phyloP scores from a whole-genome alignment of 2,797 vertebrate species.

The Ibycter americanus region DNA sequence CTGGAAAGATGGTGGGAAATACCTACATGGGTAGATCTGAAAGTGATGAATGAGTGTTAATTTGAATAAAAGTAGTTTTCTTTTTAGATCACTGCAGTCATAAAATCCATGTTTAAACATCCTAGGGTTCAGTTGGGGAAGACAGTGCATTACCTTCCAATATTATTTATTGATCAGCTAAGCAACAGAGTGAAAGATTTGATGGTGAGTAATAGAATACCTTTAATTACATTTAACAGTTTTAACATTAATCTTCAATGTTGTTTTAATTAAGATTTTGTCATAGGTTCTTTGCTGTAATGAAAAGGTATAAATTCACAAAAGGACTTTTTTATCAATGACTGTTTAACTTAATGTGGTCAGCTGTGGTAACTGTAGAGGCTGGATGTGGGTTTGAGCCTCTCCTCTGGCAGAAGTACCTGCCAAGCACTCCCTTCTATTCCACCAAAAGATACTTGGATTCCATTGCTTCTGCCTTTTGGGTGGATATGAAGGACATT shows the following conservation, averaged over 20 bases:
- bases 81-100: constrained; percentile 22
- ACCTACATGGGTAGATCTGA: not conserved
- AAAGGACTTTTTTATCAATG: not conserved
- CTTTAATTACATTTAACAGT: constrained; percentile 26
- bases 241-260: not conserved
- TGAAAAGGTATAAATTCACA: not conserved
- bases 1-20: not conserved
- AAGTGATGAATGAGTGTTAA: constrained; percentile 28
- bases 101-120: constrained; percentile 43
- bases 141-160: constrained; percentile 91
- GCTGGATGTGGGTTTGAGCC: not conserved
- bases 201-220: constrained; percentile 79
- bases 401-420: not conserved
- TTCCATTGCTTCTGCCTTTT: not conserved
- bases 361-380: not conserved
- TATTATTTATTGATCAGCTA: constrained; percentile 95
- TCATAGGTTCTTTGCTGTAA: not conserved
- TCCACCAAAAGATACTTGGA: not conserved
- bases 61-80: constrained; percentile 45
- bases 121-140: constrained; percentile 88
- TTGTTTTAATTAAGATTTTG: constrained; percentile 1
- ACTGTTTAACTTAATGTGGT: not conserved
- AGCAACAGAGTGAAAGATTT: constrained; percentile 92
- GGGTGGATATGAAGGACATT: not conserved
- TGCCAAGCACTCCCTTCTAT: not conserved